Conservation (phyloP, 2,113 vertebrate genomes). For the Athene noctua region DNA sequence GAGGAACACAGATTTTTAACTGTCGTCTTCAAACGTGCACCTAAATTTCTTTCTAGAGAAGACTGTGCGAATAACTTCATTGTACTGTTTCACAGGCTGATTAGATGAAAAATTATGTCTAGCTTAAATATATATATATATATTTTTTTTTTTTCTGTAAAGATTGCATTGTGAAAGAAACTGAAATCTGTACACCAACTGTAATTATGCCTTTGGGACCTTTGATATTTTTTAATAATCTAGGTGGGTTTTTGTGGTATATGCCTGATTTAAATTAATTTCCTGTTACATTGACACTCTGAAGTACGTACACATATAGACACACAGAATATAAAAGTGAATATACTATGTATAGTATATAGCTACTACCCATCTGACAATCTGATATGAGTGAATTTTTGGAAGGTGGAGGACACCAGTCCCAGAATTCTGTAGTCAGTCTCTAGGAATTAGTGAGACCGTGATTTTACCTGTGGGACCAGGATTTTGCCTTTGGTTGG, state of each 20-base stretch:
- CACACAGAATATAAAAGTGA: background rate
- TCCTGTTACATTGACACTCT: background rate
- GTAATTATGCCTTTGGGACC: background rate
- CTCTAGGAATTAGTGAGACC: background rate
- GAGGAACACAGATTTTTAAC: background rate
- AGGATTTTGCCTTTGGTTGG: background rate
- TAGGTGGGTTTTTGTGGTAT: background rate
- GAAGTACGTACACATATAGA: background rate
- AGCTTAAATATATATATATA: background rate
- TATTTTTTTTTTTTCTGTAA: background rate
- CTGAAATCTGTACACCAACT: background rate
- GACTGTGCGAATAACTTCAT: background rate
- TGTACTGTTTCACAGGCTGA: background rate
- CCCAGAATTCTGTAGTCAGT: background rate
- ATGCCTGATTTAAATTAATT: background rate
- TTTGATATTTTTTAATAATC: background rate
- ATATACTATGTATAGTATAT: background rate
- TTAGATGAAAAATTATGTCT: background rate
- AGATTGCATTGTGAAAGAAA: background rate
- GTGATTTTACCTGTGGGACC: background rate
- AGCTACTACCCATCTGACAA: background rate
- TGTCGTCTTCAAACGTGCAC: background rate
- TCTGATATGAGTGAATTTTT: background rate
- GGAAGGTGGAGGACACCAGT: rapidly evolving
- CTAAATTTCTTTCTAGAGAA: background rate